phyloP scores from a whole-genome alignment of 2,888 invertebrate genomes.

The Drosophila sordidapex region DNA sequence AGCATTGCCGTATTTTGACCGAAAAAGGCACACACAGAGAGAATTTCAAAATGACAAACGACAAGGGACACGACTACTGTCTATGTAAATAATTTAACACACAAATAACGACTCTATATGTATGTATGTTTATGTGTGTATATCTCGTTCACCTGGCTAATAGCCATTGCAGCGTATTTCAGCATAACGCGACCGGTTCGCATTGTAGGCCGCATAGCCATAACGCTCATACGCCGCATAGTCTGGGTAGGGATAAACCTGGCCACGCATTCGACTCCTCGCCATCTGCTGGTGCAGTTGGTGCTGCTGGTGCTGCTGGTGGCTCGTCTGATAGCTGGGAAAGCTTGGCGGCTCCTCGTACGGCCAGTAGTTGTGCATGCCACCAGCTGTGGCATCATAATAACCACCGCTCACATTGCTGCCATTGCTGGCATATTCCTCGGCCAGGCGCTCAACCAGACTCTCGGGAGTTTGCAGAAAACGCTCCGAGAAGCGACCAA shows the following conservation, averaged over 20 bases:
- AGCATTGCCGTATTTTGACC: constrained; percentile 76
- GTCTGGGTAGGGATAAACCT: constrained; percentile 56
- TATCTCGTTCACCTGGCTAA: constrained; percentile 34
- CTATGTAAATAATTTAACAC: constrained; percentile 7
- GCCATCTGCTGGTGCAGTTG: constrained; percentile 24
- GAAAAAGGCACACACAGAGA: constrained; percentile 82
- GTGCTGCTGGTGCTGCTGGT: constrained; percentile 17
- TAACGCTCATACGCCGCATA: constrained; percentile 72
- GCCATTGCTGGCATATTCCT: constrained; percentile 47
- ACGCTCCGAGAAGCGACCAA: constrained; percentile 92
- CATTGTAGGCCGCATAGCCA: constrained; percentile 59
- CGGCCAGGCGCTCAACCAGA: constrained; percentile 66
- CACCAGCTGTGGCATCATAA: constrained; percentile 38
- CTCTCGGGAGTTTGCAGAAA: constrained; percentile 85
- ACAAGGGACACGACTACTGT: constrained; percentile 56
- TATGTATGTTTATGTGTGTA: background rate
- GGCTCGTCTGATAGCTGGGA: constrained; percentile 10
- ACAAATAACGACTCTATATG: constrained; percentile 18
- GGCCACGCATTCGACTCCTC: constrained; percentile 57
- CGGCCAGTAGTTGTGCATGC: constrained; percentile 51
- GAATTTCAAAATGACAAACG: constrained; percentile 74
- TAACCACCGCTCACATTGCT: constrained; percentile 16
- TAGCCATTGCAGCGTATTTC: constrained; percentile 81
- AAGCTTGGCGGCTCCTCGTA: constrained; percentile 56
- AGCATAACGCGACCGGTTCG: constrained; percentile 61